Conservation (phyloP, 2,113 vertebrate species). For the Uropsilus gracilis region DNA sequence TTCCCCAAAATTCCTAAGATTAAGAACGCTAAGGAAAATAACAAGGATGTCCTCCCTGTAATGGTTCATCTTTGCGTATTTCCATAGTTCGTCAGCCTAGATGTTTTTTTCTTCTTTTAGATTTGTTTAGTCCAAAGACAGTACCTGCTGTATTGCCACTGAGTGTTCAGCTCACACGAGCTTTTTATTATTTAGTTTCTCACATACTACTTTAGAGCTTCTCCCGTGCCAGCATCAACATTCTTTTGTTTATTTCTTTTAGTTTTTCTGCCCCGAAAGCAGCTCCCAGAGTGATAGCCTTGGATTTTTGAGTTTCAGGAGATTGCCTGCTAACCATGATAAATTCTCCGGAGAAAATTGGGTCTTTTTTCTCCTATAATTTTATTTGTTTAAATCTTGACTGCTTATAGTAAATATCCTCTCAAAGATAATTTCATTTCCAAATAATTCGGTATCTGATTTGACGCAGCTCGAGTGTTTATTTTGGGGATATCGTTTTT, state of each 20-base stretch:
- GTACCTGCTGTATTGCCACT: constrained; percentile 29
- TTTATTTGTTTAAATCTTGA: constrained; percentile 76
- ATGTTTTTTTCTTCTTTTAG: not conserved
- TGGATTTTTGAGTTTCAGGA: constrained; percentile 43
- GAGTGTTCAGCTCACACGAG: not conserved
- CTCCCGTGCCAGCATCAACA: not conserved
- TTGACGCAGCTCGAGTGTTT: constrained; percentile 68
- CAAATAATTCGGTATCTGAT: constrained; percentile 73
- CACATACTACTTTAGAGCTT: constrained; percentile 37
- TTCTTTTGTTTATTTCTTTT: constrained; percentile 58
- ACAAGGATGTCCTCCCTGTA: not conserved
- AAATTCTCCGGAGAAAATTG: constrained; percentile 62
- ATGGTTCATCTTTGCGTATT: constrained; percentile 14
- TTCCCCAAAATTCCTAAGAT: not conserved
- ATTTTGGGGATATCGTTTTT: constrained; percentile 70
- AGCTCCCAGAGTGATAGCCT: constrained; percentile 29
- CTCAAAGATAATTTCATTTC: constrained; percentile 76
- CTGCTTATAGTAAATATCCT: constrained; percentile 75
- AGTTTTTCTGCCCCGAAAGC: constrained; percentile 14
- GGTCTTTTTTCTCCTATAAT: constrained; percentile 57
- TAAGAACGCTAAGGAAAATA: not conserved
- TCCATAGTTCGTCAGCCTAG: not conserved
- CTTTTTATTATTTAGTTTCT: constrained; percentile 34
- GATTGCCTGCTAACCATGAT: constrained; percentile 64
- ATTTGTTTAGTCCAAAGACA: not conserved